phyloP scores from a whole-genome alignment of 2,113 vertebrate species.

The Eptatretus burgeri region DNA sequence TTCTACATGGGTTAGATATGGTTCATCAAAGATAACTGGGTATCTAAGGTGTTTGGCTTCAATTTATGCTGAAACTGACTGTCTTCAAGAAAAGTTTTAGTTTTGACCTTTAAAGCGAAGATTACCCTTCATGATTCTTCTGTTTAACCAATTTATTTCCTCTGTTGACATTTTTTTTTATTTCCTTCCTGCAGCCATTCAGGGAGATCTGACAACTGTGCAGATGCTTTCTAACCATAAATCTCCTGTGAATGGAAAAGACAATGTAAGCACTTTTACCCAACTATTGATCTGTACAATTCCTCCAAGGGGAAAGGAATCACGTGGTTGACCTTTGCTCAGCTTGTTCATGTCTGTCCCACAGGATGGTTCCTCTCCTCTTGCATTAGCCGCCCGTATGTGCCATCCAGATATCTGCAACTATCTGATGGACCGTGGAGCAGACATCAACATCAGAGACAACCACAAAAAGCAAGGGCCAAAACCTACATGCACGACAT shows the following conservation, averaged over 20 bases:
- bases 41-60: too few species aligned
- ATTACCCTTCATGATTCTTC: too few species aligned
- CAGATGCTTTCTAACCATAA: constrained; percentile 74
- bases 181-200: constrained; percentile 36
- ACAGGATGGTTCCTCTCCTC: constrained; percentile 60
- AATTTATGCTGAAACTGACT: too few species aligned
- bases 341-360: neutral
- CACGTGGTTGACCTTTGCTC: neutral
- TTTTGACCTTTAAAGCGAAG: too few species aligned
- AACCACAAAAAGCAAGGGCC: constrained; percentile 52
- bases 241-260: constrained; percentile 17
- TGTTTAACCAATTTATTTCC: too few species aligned
- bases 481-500: neutral
- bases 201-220: constrained; percentile 52
- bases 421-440: constrained; percentile 51
- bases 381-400: constrained; percentile 84
- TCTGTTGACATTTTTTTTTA: neutral
- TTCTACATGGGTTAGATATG: too few species aligned
- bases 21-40: too few species aligned
- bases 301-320: constrained; percentile 1
- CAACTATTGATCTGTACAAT: neutral
- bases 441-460: constrained; percentile 44
- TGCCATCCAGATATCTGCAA: constrained; percentile 55
- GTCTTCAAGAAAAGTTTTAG: too few species aligned
- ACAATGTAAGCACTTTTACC: neutral